phyloP scores from a whole-genome alignment of 2,888 invertebrate genomes.

The Nomada fabriciana region DNA sequence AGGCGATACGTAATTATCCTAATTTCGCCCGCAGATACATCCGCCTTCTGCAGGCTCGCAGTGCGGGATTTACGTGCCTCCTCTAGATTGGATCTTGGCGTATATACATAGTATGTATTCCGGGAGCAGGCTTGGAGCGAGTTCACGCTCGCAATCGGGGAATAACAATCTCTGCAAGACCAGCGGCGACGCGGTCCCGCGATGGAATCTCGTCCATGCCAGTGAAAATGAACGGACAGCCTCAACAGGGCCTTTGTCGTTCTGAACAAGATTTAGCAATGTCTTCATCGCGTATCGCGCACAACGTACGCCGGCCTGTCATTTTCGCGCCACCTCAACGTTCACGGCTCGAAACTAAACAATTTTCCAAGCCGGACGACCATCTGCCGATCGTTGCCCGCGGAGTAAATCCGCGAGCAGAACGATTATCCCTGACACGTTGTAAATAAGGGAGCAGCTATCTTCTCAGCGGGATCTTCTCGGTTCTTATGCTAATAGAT shows the following conservation, averaged over 20 bases:
- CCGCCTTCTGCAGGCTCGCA: conserved; percentile 22
- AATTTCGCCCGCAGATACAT: conserved; percentile 64
- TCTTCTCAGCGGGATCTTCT: conserved; percentile 61
- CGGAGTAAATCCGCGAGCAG: conserved; percentile 10
- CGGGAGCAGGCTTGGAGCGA: conserved; percentile 44
- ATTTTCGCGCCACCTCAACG: neutral
- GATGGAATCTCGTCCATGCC: conserved; percentile 34
- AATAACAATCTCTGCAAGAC: conserved; percentile 59
- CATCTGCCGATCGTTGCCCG: conserved; percentile 9
- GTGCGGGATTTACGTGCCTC: conserved; percentile 64
- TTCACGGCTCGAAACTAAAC: neutral
- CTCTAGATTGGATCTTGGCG: conserved; percentile 63
- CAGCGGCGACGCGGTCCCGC: conserved; percentile 22
- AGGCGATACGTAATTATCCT: conserved; percentile 71
- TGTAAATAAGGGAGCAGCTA: conserved; percentile 67
- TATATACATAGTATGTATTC: conserved; percentile 27
- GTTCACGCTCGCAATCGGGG: conserved; percentile 53
- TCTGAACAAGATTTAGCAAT: conserved; percentile 16
- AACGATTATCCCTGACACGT: conserved; percentile 61
- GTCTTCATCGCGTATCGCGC: conserved; percentile 29
- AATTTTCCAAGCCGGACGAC: neutral
- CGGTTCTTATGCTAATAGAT: conserved; percentile 69
- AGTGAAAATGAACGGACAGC: conserved; percentile 1
- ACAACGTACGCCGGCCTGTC: neutral
- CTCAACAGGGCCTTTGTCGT: conserved; percentile 17